These are phyloP conservation scores for Palythoa caribaeorum DNA, from an alignment of 92 coral and sea anemone species.

Conservation along the genomic window DNA sequence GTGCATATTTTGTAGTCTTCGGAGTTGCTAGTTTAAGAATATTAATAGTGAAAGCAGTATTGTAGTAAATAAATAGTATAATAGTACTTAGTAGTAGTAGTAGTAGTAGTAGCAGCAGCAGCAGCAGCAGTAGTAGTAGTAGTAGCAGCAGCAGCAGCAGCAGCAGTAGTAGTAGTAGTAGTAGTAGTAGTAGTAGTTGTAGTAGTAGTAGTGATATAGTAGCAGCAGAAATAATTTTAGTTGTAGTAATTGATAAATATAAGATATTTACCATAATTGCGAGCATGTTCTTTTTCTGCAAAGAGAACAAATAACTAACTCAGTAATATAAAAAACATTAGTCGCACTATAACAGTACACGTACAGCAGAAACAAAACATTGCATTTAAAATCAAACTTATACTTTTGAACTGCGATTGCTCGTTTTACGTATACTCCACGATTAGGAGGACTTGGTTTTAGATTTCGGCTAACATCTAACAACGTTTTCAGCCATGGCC, in stretches of 20 bases:
- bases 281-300: constrained; percentile 37
- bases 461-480: too few species aligned
- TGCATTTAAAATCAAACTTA: too few species aligned
- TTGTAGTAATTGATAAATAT: not conserved
- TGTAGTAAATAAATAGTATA: not conserved
- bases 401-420: too few species aligned
- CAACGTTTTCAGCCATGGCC: too few species aligned
- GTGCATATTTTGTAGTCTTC: too few species aligned
- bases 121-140: not conserved
- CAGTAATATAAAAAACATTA: not conserved
- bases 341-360: not conserved
- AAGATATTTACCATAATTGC: constrained; percentile 1
- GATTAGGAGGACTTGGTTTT: too few species aligned
- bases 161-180: not conserved
- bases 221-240: too few species aligned
- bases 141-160: not conserved
- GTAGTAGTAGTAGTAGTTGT: not conserved
- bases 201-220: not conserved
- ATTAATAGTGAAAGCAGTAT: not conserved
- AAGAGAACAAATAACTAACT: not conserved
- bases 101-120: not conserved
- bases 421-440: too few species aligned
- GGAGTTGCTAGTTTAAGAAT: too few species aligned
- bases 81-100: too few species aligned
- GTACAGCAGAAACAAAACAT: not conserved